Evolutionary conservation across 2,113 vertebrate species (phyloP), one percentile per base, ranked within the genome.

Genomic region (Mustelus asterias): DNA sequence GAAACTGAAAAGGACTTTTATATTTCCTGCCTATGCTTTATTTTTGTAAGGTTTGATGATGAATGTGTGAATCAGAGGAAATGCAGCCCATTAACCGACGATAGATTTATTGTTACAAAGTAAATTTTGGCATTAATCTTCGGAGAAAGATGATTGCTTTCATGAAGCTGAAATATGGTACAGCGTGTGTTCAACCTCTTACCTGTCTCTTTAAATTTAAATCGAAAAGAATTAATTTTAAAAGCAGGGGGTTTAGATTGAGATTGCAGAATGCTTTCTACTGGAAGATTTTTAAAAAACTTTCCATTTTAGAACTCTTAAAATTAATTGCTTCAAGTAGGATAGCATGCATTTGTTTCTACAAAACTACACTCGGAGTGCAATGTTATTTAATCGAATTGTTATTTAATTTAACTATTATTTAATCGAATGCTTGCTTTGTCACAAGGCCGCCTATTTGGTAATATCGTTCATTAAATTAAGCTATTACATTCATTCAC

Each of bases 21-120:
- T 97, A 97, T 98, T 98, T 98, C 97, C 97, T 98, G 97, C 96
- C 97, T 97, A 97, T 97, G 97, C 97, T 96, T 96, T 97, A 96
- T 97, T 98, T 98, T 97, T 98, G 98, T 98, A 97, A 96, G 97
- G 96, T 96, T 97, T 97, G 97, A 96, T 97, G 97, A 97, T 97
- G 98, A 98, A 98, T 98, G 97, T 98, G 98, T 98, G 98, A 98
- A 98, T 98, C 97, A 96, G 97, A 98, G 98, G 97, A 98, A 98
- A 98, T 97, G 97, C 97, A 97, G 97, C 97, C 97, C 97, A 98
- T 97, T 98, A 96, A 97, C 98, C 96, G 98, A 98, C 98, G 98
- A 98, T 97, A 98, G 98, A 98, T 98, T 98, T 98, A 98, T 98
- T 98, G 97, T 97, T 97, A 97, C 98, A 97, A 97, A 97, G 97